Evolutionary conservation across 2,797 vertebrate species (phyloP).

Genomic region (Molossus molossus): DNA sequence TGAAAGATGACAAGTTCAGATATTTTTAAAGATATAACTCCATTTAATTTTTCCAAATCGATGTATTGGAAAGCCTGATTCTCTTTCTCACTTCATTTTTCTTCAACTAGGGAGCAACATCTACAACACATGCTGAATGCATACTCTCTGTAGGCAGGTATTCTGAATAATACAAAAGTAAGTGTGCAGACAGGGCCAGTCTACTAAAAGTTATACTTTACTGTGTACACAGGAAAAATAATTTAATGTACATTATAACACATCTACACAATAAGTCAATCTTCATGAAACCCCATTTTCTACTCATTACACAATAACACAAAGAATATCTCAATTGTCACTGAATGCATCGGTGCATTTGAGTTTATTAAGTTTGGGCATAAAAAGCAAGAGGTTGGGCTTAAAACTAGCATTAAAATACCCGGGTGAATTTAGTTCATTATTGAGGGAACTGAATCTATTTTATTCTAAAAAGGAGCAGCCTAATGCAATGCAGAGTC

Average conservation of each 20-base stretch:
- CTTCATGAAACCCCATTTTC: background rate
- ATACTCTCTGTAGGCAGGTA: background rate
- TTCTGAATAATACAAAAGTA: slow-evolving; percentile 52
- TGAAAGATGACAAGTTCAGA: background rate
- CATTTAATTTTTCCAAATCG: slow-evolving; percentile 59
- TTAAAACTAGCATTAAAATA: slow-evolving; percentile 65
- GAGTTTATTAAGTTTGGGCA: slow-evolving; percentile 23
- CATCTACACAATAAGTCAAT: background rate
- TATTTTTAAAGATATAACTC: slow-evolving; percentile 10
- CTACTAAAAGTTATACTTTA: slow-evolving; percentile 25
- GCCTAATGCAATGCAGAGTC: slow-evolving; percentile 63
- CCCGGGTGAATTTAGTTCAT: slow-evolving; percentile 61
- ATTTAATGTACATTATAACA: background rate
- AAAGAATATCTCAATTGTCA: slow-evolving; percentile 41
- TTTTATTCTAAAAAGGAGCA: slow-evolving; percentile 71
- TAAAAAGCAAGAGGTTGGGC: slow-evolving; percentile 54
- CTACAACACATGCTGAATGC: background rate
- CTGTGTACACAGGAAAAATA: slow-evolving; percentile 31
- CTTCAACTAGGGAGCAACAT: background rate
- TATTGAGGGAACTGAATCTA: slow-evolving; percentile 65
- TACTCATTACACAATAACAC: background rate
- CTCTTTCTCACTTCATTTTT: background rate
- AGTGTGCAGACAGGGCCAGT: background rate
- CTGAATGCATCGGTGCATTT: background rate
- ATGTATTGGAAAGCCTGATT: background rate